These are phyloP conservation scores for Drosophila anceps DNA, from an alignment of 2,888 invertebrate genomes.

Conservation along the genomic window DNA sequence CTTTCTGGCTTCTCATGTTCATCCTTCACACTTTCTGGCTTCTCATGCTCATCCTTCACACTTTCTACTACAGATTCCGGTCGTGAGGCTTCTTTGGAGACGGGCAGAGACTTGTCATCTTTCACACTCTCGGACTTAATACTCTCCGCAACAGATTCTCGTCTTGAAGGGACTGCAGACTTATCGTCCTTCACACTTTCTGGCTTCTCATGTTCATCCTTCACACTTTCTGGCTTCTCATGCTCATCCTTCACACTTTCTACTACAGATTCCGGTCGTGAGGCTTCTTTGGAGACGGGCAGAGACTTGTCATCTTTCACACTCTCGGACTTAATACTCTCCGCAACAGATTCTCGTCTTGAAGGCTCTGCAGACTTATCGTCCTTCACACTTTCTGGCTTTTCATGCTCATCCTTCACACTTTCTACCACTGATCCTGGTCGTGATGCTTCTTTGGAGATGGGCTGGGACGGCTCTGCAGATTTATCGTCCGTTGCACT, in stretches of 20 bases:
- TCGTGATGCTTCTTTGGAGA: not conserved
- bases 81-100: conserved; percentile 18
- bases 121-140: conserved; percentile 4
- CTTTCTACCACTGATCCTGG: conserved; percentile 2
- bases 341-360: conserved; percentile 41
- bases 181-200: conserved; percentile 9
- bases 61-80: conserved; percentile 44
- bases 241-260: conserved; percentile 16
- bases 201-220: conserved; percentile 7
- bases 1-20: conserved; percentile 38
- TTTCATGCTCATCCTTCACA: conserved; percentile 29
- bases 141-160: conserved; percentile 21
- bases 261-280: conserved; percentile 44
- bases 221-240: conserved; percentile 10
- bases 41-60: conserved; percentile 21
- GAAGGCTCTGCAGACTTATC: conserved; percentile 49
- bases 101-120: not conserved
- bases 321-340: conserved; percentile 1
- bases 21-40: conserved; percentile 8
- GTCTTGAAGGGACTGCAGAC: not conserved
- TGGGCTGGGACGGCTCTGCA: not conserved
- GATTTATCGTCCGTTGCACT: not conserved
- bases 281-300: conserved; percentile 3
- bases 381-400: conserved; percentile 33
- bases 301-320: conserved; percentile 10